A percentile compares a stretch with the other conserved stretches of the same genome.
Conservation (phyloP, 2,113 vertebrate genomes). For the Varanus komodoensis region DNA sequence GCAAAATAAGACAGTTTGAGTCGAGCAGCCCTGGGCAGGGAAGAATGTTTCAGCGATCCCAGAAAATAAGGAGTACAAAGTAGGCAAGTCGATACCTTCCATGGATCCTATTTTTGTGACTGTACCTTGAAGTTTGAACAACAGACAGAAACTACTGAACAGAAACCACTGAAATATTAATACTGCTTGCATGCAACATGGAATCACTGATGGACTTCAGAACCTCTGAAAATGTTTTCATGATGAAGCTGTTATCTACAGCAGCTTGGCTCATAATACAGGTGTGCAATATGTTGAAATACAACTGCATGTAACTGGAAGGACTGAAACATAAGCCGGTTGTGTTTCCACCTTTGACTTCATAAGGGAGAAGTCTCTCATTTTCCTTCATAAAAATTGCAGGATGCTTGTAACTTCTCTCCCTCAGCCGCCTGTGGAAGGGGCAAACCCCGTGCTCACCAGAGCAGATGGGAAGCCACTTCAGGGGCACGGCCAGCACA, state of each 20-base stretch:
- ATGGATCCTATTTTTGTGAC: background rate
- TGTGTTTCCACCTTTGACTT: background rate
- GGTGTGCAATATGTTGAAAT: background rate
- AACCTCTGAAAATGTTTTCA: background rate
- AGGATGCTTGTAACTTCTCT: background rate
- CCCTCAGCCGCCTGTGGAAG: background rate
- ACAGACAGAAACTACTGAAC: too few species aligned
- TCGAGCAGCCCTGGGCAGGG: background rate
- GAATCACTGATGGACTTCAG: background rate
- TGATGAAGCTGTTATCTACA: background rate
- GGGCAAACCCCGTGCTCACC: background rate
- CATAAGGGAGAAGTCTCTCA: background rate
- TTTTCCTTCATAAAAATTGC: slow-evolving; percentile 34
- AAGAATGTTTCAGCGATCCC: background rate
- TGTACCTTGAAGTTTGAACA: background rate
- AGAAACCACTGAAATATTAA: background rate
- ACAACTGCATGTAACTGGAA: background rate
- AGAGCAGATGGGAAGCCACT: background rate
- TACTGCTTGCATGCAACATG: too few species aligned
- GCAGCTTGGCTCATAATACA: background rate
- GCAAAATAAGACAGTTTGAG: background rate
- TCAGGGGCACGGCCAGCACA: rapidly evolving
- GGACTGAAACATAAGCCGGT: background rate
- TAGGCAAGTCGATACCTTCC: background rate
- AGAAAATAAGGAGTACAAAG: background rate